Evolutionary conservation across 2,113 vertebrate genomes (phyloP).

Genomic region (Hemicordylus capensis): DNA sequence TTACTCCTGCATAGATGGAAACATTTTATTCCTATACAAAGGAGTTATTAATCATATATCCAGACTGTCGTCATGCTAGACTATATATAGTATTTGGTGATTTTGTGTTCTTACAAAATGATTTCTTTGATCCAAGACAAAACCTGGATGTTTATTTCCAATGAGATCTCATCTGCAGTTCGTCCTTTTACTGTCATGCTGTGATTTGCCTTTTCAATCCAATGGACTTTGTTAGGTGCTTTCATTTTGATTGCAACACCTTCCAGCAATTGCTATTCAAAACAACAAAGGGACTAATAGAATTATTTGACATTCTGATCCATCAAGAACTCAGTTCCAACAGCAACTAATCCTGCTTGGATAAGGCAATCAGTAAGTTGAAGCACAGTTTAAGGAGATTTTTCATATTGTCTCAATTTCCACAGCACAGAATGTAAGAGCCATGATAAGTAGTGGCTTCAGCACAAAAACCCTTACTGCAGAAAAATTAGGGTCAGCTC

Average conservation of each 20-base stretch:
- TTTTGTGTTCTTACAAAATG: conserved; percentile 53
- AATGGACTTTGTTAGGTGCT: conserved; percentile 81
- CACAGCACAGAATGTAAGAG: not conserved
- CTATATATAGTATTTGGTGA: conserved; percentile 21
- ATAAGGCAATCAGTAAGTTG: not conserved
- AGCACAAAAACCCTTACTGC: not conserved
- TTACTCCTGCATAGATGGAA: not conserved
- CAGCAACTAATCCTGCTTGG: not conserved
- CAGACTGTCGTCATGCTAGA: conserved; percentile 26
- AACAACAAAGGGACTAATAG: conserved; percentile 32
- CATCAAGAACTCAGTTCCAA: not conserved
- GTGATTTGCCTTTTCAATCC: conserved; percentile 89
- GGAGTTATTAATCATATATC: not conserved
- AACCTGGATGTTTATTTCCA: conserved; percentile 85
- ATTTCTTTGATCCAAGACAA: conserved; percentile 85
- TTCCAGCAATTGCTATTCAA: conserved; percentile 81
- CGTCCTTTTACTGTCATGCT: conserved; percentile 86
- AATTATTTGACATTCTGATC: not conserved
- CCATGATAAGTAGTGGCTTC: not conserved
- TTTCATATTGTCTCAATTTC: not conserved
- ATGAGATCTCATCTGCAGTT: conserved; percentile 80
- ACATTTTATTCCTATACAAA: not conserved
- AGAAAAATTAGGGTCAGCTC: no score
- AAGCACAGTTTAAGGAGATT: not conserved
- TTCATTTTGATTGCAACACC: conserved; percentile 80